Conservation (phyloP, 64 coral and sea anemone genomes). For the Montipora cactus region DNA sequence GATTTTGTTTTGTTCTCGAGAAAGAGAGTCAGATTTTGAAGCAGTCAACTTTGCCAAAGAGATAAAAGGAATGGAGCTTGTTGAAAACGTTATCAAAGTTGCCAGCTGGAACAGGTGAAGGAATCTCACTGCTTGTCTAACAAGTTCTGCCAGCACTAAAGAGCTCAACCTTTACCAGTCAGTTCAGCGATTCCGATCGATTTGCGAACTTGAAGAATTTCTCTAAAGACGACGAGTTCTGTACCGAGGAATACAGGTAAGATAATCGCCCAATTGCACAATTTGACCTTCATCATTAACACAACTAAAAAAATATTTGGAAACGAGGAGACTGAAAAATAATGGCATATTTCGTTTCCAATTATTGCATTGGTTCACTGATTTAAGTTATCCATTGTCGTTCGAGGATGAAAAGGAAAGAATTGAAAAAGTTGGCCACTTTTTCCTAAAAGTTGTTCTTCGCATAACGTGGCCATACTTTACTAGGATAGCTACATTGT, state of each 20-base stretch:
- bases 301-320: too few species aligned
- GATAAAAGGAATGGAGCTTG: not conserved
- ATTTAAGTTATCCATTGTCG: too few species aligned
- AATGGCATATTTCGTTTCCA: too few species aligned
- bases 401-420: too few species aligned
- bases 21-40: not conserved
- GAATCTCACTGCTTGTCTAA: conserved; percentile 51
- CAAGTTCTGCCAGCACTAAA: not conserved
- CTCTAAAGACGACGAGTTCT: not conserved
- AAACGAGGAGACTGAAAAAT: too few species aligned
- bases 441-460: too few species aligned
- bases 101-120: conserved; percentile 11
- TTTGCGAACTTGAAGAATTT: not conserved
- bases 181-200: conserved; percentile 28
- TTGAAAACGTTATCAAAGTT: not conserved
- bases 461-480: too few species aligned
- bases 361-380: too few species aligned
- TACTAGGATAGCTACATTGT: too few species aligned
- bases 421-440: too few species aligned
- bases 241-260: conserved; percentile 48
- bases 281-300: too few species aligned
- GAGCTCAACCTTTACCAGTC: too few species aligned
- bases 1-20: not conserved
- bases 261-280: not conserved
- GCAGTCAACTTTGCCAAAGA: not conserved